These are phyloP conservation scores for Leucosticte australis DNA, from an alignment of 2,113 vertebrate species.

Conservation along the genomic window DNA sequence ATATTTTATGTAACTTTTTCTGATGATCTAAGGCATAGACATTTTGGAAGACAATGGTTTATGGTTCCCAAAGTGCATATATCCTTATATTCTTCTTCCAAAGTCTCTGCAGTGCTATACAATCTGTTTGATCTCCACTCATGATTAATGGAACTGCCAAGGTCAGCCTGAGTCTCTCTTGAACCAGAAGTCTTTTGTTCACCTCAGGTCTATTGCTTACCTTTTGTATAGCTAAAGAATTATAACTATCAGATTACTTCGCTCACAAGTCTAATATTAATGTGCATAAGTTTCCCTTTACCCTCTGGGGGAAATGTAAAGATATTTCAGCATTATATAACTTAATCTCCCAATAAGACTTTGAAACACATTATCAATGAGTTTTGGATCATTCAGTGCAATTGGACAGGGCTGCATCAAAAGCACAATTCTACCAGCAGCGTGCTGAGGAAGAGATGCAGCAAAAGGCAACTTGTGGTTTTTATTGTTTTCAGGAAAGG, in stretches of 20 bases:
- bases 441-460: not conserved
- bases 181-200: not conserved
- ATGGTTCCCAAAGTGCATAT: not conserved
- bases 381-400: not conserved
- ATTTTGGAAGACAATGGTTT: not conserved
- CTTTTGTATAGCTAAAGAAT: not conserved
- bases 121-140: not conserved
- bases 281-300: not conserved
- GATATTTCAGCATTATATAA: not conserved
- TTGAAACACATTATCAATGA: not conserved
- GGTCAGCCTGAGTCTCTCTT: not conserved
- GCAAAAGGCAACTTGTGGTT: rapidly evolving
- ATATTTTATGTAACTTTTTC: not conserved
- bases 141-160: not conserved
- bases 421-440: not conserved
- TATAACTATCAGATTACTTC: not conserved
- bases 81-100: not conserved
- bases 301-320: not conserved
- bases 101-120: not conserved
- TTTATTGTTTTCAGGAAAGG: not conserved
- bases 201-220: not conserved
- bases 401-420: not conserved
- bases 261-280: not conserved
- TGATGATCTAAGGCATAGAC: not conserved
- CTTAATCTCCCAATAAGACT: not conserved